Evolutionary conservation across 2,113 vertebrate species (phyloP).

Genomic region (Oryzias woworae): DNA sequence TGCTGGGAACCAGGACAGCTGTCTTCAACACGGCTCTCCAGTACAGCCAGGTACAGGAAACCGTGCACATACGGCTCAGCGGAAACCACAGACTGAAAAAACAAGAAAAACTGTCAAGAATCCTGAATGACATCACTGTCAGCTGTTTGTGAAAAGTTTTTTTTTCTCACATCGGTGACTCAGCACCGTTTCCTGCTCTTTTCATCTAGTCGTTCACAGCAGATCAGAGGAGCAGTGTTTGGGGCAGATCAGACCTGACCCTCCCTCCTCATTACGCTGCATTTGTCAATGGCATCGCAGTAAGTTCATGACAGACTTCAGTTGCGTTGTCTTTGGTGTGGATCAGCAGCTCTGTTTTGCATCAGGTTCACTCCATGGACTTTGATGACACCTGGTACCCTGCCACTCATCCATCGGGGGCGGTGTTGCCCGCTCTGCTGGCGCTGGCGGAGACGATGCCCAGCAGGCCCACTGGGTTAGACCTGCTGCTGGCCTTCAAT

Average conservation of each 20-base stretch:
- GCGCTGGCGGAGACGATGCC: conserved; percentile 82
- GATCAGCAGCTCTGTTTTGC: not conserved
- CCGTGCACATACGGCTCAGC: too few species aligned
- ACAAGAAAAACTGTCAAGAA: too few species aligned
- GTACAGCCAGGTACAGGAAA: conserved; percentile 85
- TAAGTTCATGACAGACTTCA: conserved; percentile 69
- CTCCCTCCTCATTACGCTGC: conserved; percentile 86
- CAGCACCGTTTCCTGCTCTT: conserved; percentile 3
- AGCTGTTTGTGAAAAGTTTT: too few species aligned
- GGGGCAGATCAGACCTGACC: conserved; percentile 78
- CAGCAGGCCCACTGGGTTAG: conserved; percentile 81
- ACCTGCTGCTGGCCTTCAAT: conserved; percentile 91
- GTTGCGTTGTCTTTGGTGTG: not conserved
- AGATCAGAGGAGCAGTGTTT: conserved; percentile 80
- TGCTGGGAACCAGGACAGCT: conserved; percentile 83
- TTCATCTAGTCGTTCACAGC: conserved; percentile 77
- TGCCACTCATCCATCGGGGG: conserved; percentile 94
- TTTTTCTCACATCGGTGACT: not conserved
- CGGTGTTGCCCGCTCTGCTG: conserved; percentile 83
- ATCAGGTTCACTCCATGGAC: conserved; percentile 93
- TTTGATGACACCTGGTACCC: conserved; percentile 96
- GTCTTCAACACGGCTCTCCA: conserved; percentile 84
- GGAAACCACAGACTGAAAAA: too few species aligned
- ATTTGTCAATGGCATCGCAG: conserved; percentile 91
- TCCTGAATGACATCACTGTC: too few species aligned